phyloP scores from a whole-genome alignment of 2,888 invertebrate species.

The Falcaria lacertinaria region DNA sequence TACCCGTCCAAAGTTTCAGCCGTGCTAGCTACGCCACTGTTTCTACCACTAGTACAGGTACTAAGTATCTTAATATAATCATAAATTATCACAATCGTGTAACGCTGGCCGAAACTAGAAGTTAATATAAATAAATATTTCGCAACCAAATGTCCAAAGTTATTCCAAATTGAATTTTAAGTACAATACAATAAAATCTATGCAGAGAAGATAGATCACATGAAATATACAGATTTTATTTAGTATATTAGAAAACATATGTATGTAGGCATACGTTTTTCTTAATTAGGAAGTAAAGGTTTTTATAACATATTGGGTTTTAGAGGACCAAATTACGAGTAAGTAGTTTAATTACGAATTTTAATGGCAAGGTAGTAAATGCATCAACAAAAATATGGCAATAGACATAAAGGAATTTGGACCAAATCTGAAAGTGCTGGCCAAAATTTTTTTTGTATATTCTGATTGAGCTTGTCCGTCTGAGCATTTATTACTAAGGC shows the following conservation, averaged over 20 bases:
- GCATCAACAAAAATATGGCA: conserved; percentile 25
- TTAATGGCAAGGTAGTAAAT: conserved; percentile 26
- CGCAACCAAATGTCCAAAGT: background rate
- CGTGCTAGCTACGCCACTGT: too few species aligned
- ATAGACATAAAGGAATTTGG: conserved; percentile 7
- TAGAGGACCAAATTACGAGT: conserved; percentile 37
- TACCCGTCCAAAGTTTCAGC: too few species aligned
- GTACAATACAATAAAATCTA: conserved; percentile 1
- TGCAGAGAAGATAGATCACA: background rate
- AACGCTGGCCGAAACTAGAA: background rate
- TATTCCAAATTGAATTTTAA: conserved; percentile 2
- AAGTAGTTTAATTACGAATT: conserved; percentile 16
- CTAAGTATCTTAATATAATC: background rate
- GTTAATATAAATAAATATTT: background rate
- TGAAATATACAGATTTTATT: too few species aligned
- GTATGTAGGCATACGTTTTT: background rate
- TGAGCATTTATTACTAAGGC: too few species aligned
- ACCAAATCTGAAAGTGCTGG: background rate
- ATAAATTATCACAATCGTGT: conserved; percentile 1
- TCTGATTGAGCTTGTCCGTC: too few species aligned
- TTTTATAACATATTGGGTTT: conserved; percentile 18
- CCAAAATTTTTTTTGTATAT: too few species aligned
- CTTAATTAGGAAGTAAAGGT: background rate
- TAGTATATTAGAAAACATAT: too few species aligned
- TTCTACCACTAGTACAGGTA: conserved; percentile 1